Conservation (phyloP, 2,888 invertebrate genomes). For the Tetranychus truncatus region DNA sequence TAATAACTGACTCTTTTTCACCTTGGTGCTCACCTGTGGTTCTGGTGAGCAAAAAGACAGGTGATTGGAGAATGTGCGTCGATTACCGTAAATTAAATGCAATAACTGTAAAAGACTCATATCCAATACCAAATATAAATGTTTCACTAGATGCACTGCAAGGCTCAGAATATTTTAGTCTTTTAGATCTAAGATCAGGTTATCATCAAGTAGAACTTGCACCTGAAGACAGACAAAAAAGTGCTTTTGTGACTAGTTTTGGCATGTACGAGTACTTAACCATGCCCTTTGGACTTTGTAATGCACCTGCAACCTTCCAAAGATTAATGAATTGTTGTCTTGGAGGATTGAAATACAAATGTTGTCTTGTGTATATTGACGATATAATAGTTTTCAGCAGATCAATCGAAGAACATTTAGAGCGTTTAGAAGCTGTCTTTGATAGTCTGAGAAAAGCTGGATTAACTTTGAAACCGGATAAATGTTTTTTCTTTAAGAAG, state of each 20-base stretch:
- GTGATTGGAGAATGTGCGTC: background rate
- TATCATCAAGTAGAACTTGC: conserved; percentile 27
- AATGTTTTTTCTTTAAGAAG: no score
- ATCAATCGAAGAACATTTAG: conserved; percentile 23
- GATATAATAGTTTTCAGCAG: conserved; percentile 25
- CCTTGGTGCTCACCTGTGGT: background rate
- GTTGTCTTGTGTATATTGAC: conserved; percentile 25
- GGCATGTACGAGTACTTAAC: conserved; percentile 25
- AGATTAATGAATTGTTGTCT: conserved; percentile 25
- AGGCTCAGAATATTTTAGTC: conserved; percentile 22
- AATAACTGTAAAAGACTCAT: conserved; percentile 22
- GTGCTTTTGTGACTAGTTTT: conserved; percentile 25
- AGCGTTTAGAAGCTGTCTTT: conserved; percentile 24
- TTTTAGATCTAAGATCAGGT: conserved; percentile 25
- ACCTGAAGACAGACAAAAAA: conserved; percentile 24
- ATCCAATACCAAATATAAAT: conserved; percentile 26
- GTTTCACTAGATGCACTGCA: conserved; percentile 24
- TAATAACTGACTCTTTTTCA: no score
- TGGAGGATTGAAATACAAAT: conserved; percentile 23
- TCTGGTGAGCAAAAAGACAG: conserved; percentile 8
- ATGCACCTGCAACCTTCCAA: conserved; percentile 26
- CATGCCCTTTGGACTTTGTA: conserved; percentile 26
- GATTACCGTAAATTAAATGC: conserved; percentile 10
- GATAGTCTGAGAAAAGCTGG: conserved; percentile 22
- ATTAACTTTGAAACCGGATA: conserved; percentile 16